phyloP scores from a whole-genome alignment of 1,140 invertebrate species.

The Drosophila littoralis region DNA sequence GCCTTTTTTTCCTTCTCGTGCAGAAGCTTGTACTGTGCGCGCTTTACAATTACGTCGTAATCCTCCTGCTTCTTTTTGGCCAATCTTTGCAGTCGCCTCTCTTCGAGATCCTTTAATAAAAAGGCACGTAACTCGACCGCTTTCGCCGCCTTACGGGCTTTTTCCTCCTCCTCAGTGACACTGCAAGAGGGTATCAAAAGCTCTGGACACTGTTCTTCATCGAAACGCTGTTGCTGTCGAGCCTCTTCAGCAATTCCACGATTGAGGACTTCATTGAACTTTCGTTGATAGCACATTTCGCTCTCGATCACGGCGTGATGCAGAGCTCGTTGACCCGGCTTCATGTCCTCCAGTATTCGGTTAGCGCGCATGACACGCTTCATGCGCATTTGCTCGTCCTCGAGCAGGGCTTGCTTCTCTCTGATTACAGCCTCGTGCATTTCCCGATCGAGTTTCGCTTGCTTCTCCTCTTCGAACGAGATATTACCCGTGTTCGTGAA shows the following conservation, averaged over 20 bases:
- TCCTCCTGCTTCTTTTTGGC: slow-evolving; percentile 8
- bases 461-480: slow-evolving; percentile 10
- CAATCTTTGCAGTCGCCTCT: background rate
- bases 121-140: background rate
- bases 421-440: slow-evolving; percentile 13
- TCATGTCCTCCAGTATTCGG: slow-evolving; percentile 47
- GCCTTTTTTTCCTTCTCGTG: slow-evolving; percentile 44
- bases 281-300: slow-evolving; percentile 50
- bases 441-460: slow-evolving; percentile 13
- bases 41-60: slow-evolving; percentile 39
- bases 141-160: slow-evolving; percentile 30
- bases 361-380: slow-evolving; percentile 56
- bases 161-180: slow-evolving; percentile 42
- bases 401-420: slow-evolving; percentile 2
- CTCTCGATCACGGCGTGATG: slow-evolving; percentile 47
- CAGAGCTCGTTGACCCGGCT: slow-evolving; percentile 45
- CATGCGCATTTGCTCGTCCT: slow-evolving; percentile 46
- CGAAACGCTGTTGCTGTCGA: slow-evolving; percentile 30
- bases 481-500: slow-evolving; percentile 44
- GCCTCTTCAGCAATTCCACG: slow-evolving; percentile 42
- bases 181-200: slow-evolving; percentile 40
- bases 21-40: slow-evolving; percentile 58
- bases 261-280: slow-evolving; percentile 44
- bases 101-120: slow-evolving; percentile 17
- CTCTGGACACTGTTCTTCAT: slow-evolving; percentile 50